Evolutionary conservation across 2,888 invertebrate species (phyloP), one percentile per base, ranked within the genome.

Genomic region (Spicauda simplicius): DNA sequence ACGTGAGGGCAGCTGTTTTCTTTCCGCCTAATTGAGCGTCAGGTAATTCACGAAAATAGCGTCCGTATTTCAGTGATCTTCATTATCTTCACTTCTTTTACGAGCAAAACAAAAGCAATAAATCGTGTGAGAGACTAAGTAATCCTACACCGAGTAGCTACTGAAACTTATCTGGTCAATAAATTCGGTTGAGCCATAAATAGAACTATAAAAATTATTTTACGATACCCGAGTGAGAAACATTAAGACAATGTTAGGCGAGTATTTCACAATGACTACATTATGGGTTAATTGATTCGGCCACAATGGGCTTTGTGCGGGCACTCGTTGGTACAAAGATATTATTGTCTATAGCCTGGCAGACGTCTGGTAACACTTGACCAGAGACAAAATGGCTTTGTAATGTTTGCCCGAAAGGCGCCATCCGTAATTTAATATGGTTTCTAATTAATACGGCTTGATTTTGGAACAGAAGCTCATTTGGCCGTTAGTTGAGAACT

Each of bases 331-430:
- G 79, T 76, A 92, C 91, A 92, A 90, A 85, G 91, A 88, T 87
- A 84, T 85, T 85, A 90, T 91, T 92, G 91, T 92, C 90, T 91
- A 90, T 85, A 80, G 78, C 75, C 73, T 69, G 80, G 80, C 91
- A 90, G 91, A 91, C 90, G 92, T 90, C 91, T 92, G 91, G 85
- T 84, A 89, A 90, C 91, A 91, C 91, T 91, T 87, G 91, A 90
- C 85, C 87, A 88, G 85, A 91, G 91, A 92, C 92, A 92, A 92
- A 92, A 92, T 92, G 91, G 80, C 92, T 92, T 92, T 92, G 91
- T 92, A 84, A 83, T 83, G 82, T 83, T 81, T 81, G 81, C 76
- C 83, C 82, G 83, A 82, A 80, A 90, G 92, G 92, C 92, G 92
- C 92, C 92, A 90, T 85, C 83, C 81, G 92, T 90, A 91, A 92